These are phyloP conservation scores for Copidosoma aretas DNA, from an alignment of 2,888 invertebrate genomes.

Conservation along the genomic window DNA sequence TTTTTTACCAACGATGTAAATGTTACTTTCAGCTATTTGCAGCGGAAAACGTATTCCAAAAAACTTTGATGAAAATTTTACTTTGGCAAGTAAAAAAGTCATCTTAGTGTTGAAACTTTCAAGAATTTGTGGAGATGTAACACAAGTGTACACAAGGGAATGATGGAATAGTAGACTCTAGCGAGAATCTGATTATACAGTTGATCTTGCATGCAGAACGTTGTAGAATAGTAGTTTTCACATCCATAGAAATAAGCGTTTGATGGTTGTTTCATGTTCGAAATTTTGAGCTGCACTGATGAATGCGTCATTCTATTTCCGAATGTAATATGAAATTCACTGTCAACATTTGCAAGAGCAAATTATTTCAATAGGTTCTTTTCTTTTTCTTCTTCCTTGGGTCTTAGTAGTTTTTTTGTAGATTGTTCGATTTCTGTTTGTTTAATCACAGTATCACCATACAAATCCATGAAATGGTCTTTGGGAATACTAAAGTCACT, in stretches of 20 bases:
- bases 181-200: too few relatives aligned
- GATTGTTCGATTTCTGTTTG: neutral
- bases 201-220: too few relatives aligned
- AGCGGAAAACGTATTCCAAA: slow-evolving; percentile 10
- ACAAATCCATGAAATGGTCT: neutral
- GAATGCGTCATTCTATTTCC: too few relatives aligned
- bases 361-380: neutral
- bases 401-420: neutral
- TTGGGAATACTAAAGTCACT: neutral
- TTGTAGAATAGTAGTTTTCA: too few relatives aligned
- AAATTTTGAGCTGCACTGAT: neutral
- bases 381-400: neutral
- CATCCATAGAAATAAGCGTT: neutral
- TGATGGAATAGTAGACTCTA: slow-evolving; percentile 32
- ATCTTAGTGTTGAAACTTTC: neutral
- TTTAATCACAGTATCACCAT: neutral
- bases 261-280: neutral
- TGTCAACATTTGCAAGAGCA: neutral
- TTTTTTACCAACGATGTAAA: slow-evolving; percentile 36
- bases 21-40: slow-evolving; percentile 17
- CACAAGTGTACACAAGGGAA: slow-evolving; percentile 35
- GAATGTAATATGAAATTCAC: neutral
- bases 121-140: neutral
- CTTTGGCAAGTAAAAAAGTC: slow-evolving; percentile 17
- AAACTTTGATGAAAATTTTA: slow-evolving; percentile 19